Evolutionary conservation across 2,888 invertebrate species (phyloP), one percentile per base, ranked within the genome.

Genomic region (Trisateles emortualis): DNA sequence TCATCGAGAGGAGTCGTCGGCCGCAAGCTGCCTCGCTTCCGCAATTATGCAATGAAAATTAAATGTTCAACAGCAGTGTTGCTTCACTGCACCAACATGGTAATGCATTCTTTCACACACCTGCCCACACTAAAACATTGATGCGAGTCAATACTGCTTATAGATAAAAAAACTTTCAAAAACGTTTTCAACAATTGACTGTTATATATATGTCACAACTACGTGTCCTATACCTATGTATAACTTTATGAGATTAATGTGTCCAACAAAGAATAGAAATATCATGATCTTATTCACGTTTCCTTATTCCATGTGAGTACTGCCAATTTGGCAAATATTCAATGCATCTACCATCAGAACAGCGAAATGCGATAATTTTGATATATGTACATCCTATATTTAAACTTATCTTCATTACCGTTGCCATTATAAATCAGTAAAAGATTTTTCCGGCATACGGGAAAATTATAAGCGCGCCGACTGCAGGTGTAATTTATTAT

Each of bases 261-360:
- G 17, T 17, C n/a, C 0, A 11, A n/a, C 50, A 58, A 56, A 52
- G 53, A 66, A 53, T 62, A 57, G 55, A 52, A 68, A 64, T 64
- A 68, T 71, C 66, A 71, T 71, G 59, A 72, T 64, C 63, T 58
- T 67, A 19, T 50, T 73, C 68, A 53, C 45, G 59, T 72, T 82
- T 84, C 84, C 83, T 75, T 78, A 76, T 81, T 81, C 74, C 69
- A 76, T 62, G 72, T 69, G 64, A 57, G 60, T 57, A 65, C 52
- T 83, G 84, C 84, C 86, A 86, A 86, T 66, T 87, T 88, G 87
- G 88, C 86, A 86, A 81, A 80, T 80, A 74, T 75, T 88, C 87
- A 88, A 87, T 79, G 68, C 64, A 79, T 60, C 52, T 48, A 39
- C 45, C 67, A 61, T 71, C 71, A 73, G 72, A 73, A 69, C 63